These are phyloP conservation scores for Hirtodrosophila alboralis DNA, from an alignment of 2,888 invertebrate species.

Conservation along the genomic window DNA sequence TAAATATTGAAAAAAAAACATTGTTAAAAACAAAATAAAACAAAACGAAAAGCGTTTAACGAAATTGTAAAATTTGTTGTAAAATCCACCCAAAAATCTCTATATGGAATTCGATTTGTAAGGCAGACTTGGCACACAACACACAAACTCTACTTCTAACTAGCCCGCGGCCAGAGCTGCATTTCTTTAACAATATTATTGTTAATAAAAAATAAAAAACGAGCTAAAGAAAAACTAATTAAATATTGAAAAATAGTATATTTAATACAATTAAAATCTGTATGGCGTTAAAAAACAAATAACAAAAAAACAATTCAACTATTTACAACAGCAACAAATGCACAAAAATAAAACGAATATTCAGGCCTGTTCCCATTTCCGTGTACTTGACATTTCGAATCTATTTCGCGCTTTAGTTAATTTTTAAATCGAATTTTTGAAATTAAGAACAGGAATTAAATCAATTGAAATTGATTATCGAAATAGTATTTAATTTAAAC, in stretches of 20 bases:
- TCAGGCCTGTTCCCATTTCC: no score
- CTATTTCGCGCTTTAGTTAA: no score
- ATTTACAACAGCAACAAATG: slow-evolving; percentile 50
- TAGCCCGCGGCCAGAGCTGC: slow-evolving; percentile 35
- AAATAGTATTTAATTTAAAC: no score
- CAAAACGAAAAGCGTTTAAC: slow-evolving; percentile 30
- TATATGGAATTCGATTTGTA: slow-evolving; percentile 25
- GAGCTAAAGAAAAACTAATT: slow-evolving; percentile 33
- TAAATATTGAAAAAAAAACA: slow-evolving; percentile 37
- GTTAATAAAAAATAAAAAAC: no score
- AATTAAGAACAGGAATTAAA: no score
- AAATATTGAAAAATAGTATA: slow-evolving; percentile 26
- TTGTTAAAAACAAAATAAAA: slow-evolving; percentile 18
- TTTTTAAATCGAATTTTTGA: no score
- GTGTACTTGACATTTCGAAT: no score
- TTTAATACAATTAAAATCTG: slow-evolving; percentile 16
- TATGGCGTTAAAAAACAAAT: slow-evolving; percentile 26
- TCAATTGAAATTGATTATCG: no score
- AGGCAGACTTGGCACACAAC: slow-evolving; percentile 34
- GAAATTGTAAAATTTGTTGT: slow-evolving; percentile 62
- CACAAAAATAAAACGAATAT: slow-evolving; percentile 1
- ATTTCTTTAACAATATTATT: slow-evolving; percentile 53
- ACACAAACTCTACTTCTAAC: slow-evolving; percentile 24
- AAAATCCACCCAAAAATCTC: slow-evolving; percentile 60
- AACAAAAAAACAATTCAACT: slow-evolving; percentile 33